These are phyloP conservation scores for Staurois parvus DNA, from an alignment of 2,797 vertebrate genomes.

Conservation along the genomic window DNA sequence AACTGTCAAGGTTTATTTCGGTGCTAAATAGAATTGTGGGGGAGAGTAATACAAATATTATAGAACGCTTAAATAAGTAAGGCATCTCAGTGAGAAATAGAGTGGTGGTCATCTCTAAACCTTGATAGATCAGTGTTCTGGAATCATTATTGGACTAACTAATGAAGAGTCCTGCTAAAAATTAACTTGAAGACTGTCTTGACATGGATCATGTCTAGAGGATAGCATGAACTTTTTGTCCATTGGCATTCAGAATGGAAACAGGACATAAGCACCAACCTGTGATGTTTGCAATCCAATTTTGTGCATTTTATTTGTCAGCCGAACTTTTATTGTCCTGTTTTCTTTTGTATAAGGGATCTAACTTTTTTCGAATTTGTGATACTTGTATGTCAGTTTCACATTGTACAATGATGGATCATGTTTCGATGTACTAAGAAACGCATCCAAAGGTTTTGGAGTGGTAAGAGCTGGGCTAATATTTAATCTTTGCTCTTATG, in stretches of 20 bases:
- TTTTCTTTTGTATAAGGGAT: slow-evolving; percentile 20
- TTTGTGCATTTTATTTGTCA: slow-evolving; percentile 9
- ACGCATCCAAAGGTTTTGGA: slow-evolving; percentile 35
- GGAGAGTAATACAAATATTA: background rate
- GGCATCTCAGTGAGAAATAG: background rate
- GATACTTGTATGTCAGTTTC: slow-evolving; percentile 9
- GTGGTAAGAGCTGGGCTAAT: slow-evolving; percentile 45
- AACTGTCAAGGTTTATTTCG: slow-evolving; percentile 8
- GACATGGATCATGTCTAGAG: background rate
- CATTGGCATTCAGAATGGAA: slow-evolving; percentile 3
- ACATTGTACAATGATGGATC: slow-evolving; percentile 3
- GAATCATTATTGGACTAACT: background rate
- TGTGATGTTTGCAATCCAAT: slow-evolving; percentile 27
- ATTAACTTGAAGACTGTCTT: slow-evolving; percentile 7
- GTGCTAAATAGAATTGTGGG: slow-evolving; percentile 28
- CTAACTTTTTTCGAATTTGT: slow-evolving; percentile 32
- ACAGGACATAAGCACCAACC: background rate
- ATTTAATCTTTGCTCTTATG: slow-evolving; percentile 50
- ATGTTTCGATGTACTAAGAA: slow-evolving; percentile 25
- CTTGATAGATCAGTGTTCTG: background rate
- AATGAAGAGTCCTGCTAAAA: background rate
- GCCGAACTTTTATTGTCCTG: slow-evolving; percentile 3
- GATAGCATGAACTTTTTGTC: background rate
- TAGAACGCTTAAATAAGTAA: background rate
- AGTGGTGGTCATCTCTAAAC: background rate